A percentile compares a stretch with the other conserved stretches of the same genome.
Evolutionary conservation across 2,113 vertebrate species (phyloP).

Genomic region (Cromileptes altivelis): DNA sequence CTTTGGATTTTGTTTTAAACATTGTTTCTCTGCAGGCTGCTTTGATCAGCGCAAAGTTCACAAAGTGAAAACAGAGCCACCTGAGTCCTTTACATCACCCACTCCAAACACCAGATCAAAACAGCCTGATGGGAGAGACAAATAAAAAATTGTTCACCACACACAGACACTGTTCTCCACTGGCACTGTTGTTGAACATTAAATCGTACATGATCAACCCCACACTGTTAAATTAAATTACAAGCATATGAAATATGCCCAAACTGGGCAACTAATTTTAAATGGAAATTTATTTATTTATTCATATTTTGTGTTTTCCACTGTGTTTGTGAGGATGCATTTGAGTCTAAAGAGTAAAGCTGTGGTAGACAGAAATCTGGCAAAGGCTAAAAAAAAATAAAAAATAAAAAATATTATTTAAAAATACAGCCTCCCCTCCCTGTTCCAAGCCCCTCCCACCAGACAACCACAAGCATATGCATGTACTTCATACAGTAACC

Average conservation of each 20-base stretch:
- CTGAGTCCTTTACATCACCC: constrained; percentile 10
- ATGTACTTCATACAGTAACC: no score
- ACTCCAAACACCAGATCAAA: constrained; percentile 8
- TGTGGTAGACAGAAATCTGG: no score
- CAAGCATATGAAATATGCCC: not conserved
- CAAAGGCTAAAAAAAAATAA: no score
- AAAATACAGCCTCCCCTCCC: no score
- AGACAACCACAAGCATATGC: no score
- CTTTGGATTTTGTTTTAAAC: constrained; percentile 13
- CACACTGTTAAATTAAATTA: not conserved
- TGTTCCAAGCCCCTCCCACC: no score
- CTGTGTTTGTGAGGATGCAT: not conserved
- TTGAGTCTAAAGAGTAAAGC: not conserved
- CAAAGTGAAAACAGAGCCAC: constrained; percentile 39
- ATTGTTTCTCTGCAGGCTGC: constrained; percentile 7
- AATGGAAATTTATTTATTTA: not conserved
- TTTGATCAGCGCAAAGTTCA: constrained; percentile 37
- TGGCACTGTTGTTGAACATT: not conserved
- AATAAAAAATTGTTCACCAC: not conserved
- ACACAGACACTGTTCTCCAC: constrained; percentile 2
- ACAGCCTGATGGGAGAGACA: constrained; percentile 6
- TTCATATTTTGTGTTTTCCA: not conserved
- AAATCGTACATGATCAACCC: not conserved
- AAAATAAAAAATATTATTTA: no score
- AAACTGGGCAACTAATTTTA: not conserved